These are phyloP conservation scores for Hycleus cichorii DNA, from an alignment of 1,140 invertebrate species.

Conservation along the genomic window DNA sequence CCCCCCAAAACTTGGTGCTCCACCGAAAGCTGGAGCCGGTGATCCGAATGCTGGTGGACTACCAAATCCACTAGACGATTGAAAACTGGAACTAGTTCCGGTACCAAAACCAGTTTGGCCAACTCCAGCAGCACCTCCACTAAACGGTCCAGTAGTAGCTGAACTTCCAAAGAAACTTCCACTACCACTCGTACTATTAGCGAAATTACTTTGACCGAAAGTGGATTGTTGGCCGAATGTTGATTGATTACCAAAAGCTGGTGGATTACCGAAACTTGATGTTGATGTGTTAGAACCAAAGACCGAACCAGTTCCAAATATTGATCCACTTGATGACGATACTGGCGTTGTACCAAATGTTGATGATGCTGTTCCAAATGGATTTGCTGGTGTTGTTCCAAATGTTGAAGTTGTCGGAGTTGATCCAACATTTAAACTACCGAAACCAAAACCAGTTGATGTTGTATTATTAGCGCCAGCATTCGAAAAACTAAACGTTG, in stretches of 20 bases:
- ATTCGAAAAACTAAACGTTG: constrained; percentile 6
- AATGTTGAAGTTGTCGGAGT: constrained; percentile 13
- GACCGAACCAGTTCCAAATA: constrained; percentile 7
- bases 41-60: constrained; percentile 45
- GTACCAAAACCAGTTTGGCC: constrained; percentile 38
- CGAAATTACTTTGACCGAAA: constrained; percentile 26
- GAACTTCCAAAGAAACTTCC: background rate
- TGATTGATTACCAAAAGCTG: constrained; percentile 25
- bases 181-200: constrained; percentile 9
- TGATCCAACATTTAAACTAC: constrained; percentile 24
- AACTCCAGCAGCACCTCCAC: constrained; percentile 34
- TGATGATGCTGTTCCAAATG: constrained; percentile 13
- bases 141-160: constrained; percentile 30
- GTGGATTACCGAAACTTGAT: constrained; percentile 6
- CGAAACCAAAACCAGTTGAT: constrained; percentile 23
- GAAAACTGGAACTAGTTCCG: constrained; percentile 19
- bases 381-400: constrained; percentile 19
- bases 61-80: constrained; percentile 41
- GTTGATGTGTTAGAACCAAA: constrained; percentile 4
- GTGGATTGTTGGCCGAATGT: constrained; percentile 21
- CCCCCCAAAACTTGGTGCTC: constrained; percentile 45
- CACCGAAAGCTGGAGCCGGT: constrained; percentile 44
- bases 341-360: constrained; percentile 8
- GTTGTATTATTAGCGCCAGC: background rate
- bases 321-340: constrained; percentile 8